Evolutionary conservation across 2,888 invertebrate genomes (phyloP).

Genomic region (Sarcophaga carnaria): DNA sequence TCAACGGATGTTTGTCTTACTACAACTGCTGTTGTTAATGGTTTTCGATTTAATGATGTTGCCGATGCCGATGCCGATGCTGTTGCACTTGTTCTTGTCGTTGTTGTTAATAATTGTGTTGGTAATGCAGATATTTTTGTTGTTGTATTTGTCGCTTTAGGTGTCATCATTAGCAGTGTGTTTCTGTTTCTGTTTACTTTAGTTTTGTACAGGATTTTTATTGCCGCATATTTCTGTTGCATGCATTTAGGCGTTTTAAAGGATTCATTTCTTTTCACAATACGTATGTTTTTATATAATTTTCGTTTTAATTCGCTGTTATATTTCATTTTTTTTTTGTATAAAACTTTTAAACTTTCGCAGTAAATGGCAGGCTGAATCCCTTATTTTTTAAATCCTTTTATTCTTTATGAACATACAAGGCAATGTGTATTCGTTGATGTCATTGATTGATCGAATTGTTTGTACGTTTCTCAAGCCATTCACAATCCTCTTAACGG

Average conservation of each 20-base stretch:
- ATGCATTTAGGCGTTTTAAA: constrained; percentile 26
- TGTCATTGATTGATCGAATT: constrained; percentile 52
- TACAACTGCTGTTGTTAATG: constrained; percentile 45
- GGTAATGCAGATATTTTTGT: constrained; percentile 13
- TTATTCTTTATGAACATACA: constrained; percentile 9
- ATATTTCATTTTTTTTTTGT: constrained; percentile 52
- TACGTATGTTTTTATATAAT: constrained; percentile 13
- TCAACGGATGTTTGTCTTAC: constrained; percentile 58
- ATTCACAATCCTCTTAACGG: not conserved
- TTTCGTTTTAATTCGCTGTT: constrained; percentile 63
- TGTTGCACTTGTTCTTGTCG: constrained; percentile 40
- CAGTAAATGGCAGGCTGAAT: not conserved
- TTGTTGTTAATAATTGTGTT: constrained; percentile 31
- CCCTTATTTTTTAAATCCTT: constrained; percentile 14
- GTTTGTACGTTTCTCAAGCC: not conserved
- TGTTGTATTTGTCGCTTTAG: constrained; percentile 24
- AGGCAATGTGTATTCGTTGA: constrained; percentile 32
- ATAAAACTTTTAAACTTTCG: not conserved
- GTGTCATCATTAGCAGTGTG: not conserved
- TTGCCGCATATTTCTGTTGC: constrained; percentile 41
- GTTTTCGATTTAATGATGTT: constrained; percentile 12
- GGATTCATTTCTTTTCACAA: not conserved
- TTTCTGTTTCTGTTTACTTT: constrained; percentile 1
- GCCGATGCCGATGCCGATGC: constrained; percentile 1
- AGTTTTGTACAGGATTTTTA: not conserved